A percentile compares a stretch with the other conserved stretches of the same genome.
Conservation (phyloP, 2,113 vertebrate species). For the Illadopsis cleaveri region DNA sequence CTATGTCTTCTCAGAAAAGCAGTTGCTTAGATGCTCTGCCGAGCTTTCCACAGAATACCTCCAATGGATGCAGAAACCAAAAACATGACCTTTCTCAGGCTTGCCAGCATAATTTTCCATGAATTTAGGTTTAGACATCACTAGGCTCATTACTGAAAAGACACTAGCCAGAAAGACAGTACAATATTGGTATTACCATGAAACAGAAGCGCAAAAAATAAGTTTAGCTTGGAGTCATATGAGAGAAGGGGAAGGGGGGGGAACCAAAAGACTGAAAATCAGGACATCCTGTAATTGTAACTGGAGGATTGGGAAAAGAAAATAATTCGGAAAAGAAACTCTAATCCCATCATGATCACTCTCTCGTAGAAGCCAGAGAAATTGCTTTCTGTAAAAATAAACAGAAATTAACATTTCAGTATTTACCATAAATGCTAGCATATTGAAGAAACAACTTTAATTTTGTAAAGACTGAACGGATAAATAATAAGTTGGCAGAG, state of each 20-base stretch:
- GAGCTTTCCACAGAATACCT: background rate
- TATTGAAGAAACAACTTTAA: conserved; percentile 70
- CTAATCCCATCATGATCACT: conserved; percentile 31
- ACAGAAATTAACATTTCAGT: conserved; percentile 60
- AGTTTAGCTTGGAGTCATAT: conserved; percentile 8
- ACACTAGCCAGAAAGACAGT: background rate
- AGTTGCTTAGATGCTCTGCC: background rate
- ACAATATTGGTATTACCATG: background rate
- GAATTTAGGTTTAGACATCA: background rate
- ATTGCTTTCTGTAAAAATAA: conserved; percentile 73
- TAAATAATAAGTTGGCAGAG: conserved; percentile 69
- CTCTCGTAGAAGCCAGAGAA: conserved; percentile 50
- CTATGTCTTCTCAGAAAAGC: background rate
- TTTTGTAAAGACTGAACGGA: conserved; percentile 65
- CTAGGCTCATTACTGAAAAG: background rate
- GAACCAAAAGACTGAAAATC: background rate
- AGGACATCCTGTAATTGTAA: conserved; percentile 30
- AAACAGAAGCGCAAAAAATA: conserved; percentile 5
- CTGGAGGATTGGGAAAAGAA: background rate
- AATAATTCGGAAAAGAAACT: background rate
- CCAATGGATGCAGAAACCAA: background rate
- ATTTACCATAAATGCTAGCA: conserved; percentile 63
- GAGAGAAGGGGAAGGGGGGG: background rate
- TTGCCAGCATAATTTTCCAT: conserved; percentile 20
- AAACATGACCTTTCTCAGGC: conserved; percentile 2